Conservation (phyloP, 2,113 vertebrate genomes). For the Rhinogobius similis region DNA sequence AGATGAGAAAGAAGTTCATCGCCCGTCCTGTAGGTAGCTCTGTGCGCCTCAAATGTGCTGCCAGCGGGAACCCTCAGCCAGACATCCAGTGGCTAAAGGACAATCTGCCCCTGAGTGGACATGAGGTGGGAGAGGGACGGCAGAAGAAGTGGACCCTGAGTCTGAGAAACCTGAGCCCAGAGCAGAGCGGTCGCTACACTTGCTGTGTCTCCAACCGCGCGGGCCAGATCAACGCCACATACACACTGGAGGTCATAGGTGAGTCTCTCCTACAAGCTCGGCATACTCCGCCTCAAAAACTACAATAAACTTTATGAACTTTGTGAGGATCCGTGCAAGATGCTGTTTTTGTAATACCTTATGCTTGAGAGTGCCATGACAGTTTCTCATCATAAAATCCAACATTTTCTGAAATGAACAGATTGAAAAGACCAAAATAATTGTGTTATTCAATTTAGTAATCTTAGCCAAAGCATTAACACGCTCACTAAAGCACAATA, state of each 20-base stretch:
- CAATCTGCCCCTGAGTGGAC: constrained; percentile 82
- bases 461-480: neutral
- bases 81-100: constrained; percentile 97
- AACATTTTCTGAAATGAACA: no score
- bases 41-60: constrained; percentile 92
- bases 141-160: constrained; percentile 97
- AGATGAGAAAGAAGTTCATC: constrained; percentile 95
- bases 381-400: no score
- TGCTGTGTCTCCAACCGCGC: constrained; percentile 92
- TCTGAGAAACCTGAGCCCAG: constrained; percentile 89
- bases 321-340: no score
- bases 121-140: constrained; percentile 86
- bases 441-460: no score
- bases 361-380: neutral
- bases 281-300: neutral
- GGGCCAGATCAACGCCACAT: constrained; percentile 96
- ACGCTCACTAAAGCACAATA: neutral
- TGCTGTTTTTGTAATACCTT: neutral
- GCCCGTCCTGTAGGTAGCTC: constrained; percentile 95
- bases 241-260: constrained; percentile 99
- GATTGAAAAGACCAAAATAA: no score
- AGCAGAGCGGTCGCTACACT: constrained; percentile 95
- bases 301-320: neutral
- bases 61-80: constrained; percentile 89
- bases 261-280: constrained; percentile 72